phyloP scores from a whole-genome alignment of 2,797 vertebrate genomes.

The Rhinatrema bivittatum region DNA sequence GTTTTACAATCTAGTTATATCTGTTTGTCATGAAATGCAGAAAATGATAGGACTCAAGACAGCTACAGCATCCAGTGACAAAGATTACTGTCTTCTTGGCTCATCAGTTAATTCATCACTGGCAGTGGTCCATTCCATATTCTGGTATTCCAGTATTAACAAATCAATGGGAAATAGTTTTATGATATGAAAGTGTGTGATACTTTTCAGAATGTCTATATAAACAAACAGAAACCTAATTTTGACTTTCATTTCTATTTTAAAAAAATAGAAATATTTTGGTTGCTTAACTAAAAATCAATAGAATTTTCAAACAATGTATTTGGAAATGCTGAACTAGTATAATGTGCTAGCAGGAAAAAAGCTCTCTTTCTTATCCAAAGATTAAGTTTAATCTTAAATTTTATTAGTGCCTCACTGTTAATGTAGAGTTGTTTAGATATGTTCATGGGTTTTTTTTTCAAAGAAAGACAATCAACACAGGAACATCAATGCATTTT shows the following conservation, averaged over 20 bases:
- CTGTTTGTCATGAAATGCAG: slow-evolving; percentile 95
- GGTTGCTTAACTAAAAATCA: slow-evolving; percentile 58
- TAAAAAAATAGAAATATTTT: slow-evolving; percentile 72
- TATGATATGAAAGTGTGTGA: slow-evolving; percentile 62
- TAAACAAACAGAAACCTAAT: slow-evolving; percentile 70
- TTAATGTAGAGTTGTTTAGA: too few species aligned
- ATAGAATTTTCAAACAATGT: too few species aligned
- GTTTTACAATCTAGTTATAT: slow-evolving; percentile 78
- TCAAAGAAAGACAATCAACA: too few species aligned
- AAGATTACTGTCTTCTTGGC: slow-evolving; percentile 86
- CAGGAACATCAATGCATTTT: too few species aligned
- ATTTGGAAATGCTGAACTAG: slow-evolving; percentile 34
- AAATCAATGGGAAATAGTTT: slow-evolving; percentile 66
- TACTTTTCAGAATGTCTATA: slow-evolving; percentile 79
- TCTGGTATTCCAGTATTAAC: slow-evolving; percentile 95
- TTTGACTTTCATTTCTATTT: slow-evolving; percentile 82
- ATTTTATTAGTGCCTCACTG: too few species aligned
- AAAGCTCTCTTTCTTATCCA: too few species aligned
- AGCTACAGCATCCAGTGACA: slow-evolving; percentile 93
- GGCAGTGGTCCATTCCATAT: slow-evolving; percentile 84
- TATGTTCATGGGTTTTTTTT: too few species aligned
- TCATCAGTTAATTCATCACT: slow-evolving; percentile 97
- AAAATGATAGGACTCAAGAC: slow-evolving; percentile 97
- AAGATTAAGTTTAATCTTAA: too few species aligned
- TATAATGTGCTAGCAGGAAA: slow-evolving; percentile 55